Base-by-base conservation (phyloP, 2,888 invertebrate genomes). In the Unio pictorum region DNA sequence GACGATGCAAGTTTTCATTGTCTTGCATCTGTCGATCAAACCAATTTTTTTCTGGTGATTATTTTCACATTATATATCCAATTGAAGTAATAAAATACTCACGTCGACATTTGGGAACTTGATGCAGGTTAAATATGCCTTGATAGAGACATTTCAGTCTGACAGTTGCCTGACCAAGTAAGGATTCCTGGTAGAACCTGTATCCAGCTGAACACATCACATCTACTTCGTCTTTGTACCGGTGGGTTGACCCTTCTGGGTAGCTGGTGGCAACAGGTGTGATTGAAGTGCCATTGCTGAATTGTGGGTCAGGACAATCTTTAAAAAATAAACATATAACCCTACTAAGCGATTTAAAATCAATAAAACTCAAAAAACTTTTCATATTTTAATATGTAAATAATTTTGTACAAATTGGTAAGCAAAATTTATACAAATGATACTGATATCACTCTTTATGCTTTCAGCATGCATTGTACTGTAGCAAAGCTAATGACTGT, bases 281-380 rank as follows among this genome's bases (percentile, higher is more conserved):
- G 4, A 67, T 61, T 8, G 75, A 73, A 23, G 75, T 68, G 54
- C 67, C 63, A 3, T 57, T 58, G 67, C 82, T 80, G 73, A 80
- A 82, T 18, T 64, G 64, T 7, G 83, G 84, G 55, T 77, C 65
- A 4, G 74, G 71, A 71, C 86, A 86, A 61, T 77, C 86, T 86
- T 77, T 23, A 61, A 70, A 45, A 17, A 55, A 64, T 62, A 61
- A 58, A 54, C 7, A 18, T 58, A 45, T 0, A 11, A 15, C 45
- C 45, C 11, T 15, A 45, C 15, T 11, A 45, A 45, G 45, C 15
- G 3, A 45, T 45, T 45, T 45, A 1, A 45, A 11, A 15, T 45
- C 45, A 45, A 15, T 45, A 45, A 45, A 45, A 45, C 23, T 59
- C 18, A 60, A 23, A n/a, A n/a, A 3, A 4, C 17, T 20, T 28